Evolutionary conservation across 2,113 vertebrate species (phyloP).

Genomic region (Rhynchopsitta pachyrhyncha): DNA sequence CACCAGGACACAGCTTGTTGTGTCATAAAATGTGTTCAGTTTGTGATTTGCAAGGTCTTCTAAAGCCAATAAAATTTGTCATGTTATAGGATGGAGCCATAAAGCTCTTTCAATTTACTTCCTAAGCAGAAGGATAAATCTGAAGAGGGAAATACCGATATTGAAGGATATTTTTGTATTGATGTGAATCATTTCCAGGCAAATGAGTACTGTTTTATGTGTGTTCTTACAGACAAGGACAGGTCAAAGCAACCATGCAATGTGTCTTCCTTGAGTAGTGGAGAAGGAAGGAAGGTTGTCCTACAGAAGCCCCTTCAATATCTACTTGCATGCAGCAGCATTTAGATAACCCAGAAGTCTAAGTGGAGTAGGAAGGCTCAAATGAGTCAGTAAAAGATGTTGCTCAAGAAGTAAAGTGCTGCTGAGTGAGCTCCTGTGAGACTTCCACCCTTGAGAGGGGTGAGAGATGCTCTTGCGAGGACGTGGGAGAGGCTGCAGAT

Average conservation of each 20-base stretch:
- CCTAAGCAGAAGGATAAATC: neutral
- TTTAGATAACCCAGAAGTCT: neutral
- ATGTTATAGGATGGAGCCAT: neutral
- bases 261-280: neutral
- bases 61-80: neutral
- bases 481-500: neutral
- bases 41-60: neutral
- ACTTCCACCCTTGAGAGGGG: neutral
- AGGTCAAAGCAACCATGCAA: neutral
- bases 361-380: neutral
- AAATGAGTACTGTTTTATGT: neutral
- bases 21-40: neutral
- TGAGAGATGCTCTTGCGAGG: neutral
- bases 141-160: neutral
- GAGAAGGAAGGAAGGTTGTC: neutral
- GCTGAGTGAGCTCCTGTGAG: neutral
- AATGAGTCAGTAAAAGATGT: neutral
- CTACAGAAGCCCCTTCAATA: neutral
- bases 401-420: neutral
- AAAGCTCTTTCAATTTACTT: conserved; percentile 7
- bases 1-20: neutral
- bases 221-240: neutral
- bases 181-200: neutral
- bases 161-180: neutral
- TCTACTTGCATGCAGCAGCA: neutral